These are phyloP conservation scores for Anabacerthia variegaticeps DNA, from an alignment of 2,797 vertebrate genomes.

Conservation along the genomic window DNA sequence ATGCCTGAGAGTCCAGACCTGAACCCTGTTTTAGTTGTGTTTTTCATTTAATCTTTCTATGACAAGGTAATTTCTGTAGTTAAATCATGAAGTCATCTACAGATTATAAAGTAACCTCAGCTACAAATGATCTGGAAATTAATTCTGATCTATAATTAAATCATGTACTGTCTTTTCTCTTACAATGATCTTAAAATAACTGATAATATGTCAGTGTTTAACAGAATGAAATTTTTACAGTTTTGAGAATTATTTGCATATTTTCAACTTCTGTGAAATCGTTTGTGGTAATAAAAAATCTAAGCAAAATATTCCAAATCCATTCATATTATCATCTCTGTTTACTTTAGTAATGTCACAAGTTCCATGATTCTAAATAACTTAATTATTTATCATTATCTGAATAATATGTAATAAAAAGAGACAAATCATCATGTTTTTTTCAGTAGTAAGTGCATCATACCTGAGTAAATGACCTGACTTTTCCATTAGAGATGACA, in stretches of 20 bases:
- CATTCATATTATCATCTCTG: constrained; percentile 55
- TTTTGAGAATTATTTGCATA: constrained; percentile 4
- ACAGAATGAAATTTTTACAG: background rate
- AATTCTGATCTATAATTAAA: background rate
- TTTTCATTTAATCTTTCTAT: background rate
- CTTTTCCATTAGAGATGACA: constrained; percentile 78
- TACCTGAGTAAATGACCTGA: constrained; percentile 75
- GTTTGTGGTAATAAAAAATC: background rate
- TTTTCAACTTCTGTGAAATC: constrained; percentile 17
- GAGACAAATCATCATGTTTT: constrained; percentile 79
- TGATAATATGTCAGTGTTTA: background rate
- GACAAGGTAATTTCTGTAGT: background rate
- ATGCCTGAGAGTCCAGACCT: background rate
- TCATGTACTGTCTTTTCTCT: background rate
- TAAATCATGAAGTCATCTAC: background rate
- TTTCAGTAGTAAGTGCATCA: constrained; percentile 74
- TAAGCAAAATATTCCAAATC: constrained; percentile 26
- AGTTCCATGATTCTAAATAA: constrained; percentile 66
- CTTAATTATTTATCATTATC: constrained; percentile 78
- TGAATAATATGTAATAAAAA: constrained; percentile 77
- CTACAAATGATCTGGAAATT: background rate
- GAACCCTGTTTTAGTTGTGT: background rate
- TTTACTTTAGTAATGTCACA: constrained; percentile 56
- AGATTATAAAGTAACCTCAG: background rate
- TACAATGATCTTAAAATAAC: background rate